Evolutionary conservation across 2,797 vertebrate genomes (phyloP), one percentile per base, ranked within the genome.

Genomic region (Myripristis murdjan): DNA sequence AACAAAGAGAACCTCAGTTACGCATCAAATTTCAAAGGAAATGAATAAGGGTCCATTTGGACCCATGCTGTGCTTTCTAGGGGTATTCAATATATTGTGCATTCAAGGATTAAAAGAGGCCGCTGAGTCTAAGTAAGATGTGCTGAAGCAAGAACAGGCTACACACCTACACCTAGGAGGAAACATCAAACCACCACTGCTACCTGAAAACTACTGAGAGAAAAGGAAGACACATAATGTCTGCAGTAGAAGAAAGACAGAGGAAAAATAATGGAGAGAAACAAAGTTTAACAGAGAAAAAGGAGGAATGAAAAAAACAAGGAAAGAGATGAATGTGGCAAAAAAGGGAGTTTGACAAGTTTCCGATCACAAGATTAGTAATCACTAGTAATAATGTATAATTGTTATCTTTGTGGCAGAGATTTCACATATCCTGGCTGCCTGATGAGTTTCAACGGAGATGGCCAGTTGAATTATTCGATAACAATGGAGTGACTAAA

Each of bases 331-430:
- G 15, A 14, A 51, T 16, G 60, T 52, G 37, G 31, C 49, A 60
- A 9, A 35, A 58, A 28, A 61, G 46, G 11, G 1, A 53, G 47
- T 37, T 52, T 70, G 88, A 89, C 88, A 84, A 85, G 77, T 73
- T 73, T 44, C 26, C 58, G n/a, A n/a, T n/a, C n/a, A n/a, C n/a
- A n/a, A n/a, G n/a, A n/a, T n/a, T n/a, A n/a, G n/a, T n/a, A n/a
- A n/a, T n/a, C n/a, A n/a, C n/a, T n/a, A n/a, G n/a, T n/a, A n/a
- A n/a, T n/a, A n/a, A n/a, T n/a, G n/a, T n/a, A n/a, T n/a, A n/a
- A n/a, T n/a, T n/a, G n/a, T n/a, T n/a, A n/a, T n/a, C n/a, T n/a
- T n/a, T n/a, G n/a, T n/a, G n/a, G n/a, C n/a, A n/a, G n/a, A n/a
- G n/a, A n/a, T n/a, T n/a, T n/a, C n/a, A n/a, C n/a, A n/a, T n/a